Conservation (phyloP, 2,888 invertebrate genomes). For the Melanotus villosus region DNA sequence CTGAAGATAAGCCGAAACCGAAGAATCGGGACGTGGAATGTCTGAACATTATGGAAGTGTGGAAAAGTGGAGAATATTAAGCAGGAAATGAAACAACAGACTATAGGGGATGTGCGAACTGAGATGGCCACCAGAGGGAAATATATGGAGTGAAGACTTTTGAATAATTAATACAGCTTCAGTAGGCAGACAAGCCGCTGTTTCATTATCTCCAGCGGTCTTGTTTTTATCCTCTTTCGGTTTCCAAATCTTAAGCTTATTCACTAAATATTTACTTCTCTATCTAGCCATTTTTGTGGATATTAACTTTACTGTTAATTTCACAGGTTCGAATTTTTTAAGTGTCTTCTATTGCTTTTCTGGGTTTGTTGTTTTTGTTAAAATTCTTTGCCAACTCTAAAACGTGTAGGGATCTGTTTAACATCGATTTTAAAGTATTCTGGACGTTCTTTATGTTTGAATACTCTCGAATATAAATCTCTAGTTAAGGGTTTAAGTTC, state of each 20-base stretch:
- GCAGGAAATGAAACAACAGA: no score
- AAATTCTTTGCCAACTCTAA: constrained; percentile 84
- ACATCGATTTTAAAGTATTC: constrained; percentile 84
- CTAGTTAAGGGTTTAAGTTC: constrained; percentile 81
- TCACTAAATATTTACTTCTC: constrained; percentile 96
- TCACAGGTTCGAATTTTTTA: constrained; percentile 81
- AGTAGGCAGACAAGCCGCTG: no score
- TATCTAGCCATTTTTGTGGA: constrained; percentile 93
- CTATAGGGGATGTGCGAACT: no score
- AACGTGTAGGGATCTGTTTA: constrained; percentile 88
- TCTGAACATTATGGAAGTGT: no score
- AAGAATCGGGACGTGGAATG: no score
- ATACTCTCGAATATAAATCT: constrained; percentile 84
- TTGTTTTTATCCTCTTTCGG: constrained; percentile 70
- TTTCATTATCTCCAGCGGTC: constrained; percentile 60
- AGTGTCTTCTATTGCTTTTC: constrained; percentile 80
- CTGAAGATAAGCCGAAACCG: no score
- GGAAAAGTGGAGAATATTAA: no score
- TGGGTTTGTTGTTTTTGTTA: constrained; percentile 76
- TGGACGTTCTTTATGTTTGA: constrained; percentile 91
- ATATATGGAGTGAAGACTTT: no score
- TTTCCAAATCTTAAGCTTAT: constrained; percentile 91
- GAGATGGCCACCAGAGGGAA: no score
- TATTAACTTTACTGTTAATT: constrained; percentile 85
- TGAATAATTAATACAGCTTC: no score